phyloP scores from a whole-genome alignment of 2,113 vertebrate genomes.

The Spheniscus mendiculus region DNA sequence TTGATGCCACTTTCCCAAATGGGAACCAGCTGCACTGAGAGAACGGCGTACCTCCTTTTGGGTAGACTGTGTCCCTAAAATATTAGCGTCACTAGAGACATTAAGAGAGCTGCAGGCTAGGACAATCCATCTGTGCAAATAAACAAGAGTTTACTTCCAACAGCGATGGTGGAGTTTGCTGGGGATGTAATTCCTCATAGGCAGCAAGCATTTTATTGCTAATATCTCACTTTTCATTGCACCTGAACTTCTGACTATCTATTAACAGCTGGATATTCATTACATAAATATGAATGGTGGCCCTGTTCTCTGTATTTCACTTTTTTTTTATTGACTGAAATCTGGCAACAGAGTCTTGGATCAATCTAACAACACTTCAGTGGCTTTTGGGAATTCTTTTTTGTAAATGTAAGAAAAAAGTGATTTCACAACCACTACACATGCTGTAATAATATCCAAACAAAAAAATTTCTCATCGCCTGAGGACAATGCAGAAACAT shows the following conservation, averaged over 20 bases:
- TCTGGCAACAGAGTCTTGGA: neutral
- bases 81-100: neutral
- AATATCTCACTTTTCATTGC: neutral
- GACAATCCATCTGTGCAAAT: neutral
- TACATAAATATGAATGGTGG: neutral
- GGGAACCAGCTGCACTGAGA: neutral
- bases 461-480: neutral
- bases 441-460: neutral
- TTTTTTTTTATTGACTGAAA: neutral
- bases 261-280: neutral
- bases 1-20: neutral
- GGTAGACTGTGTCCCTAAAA: neutral
- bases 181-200: neutral
- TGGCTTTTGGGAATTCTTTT: neutral
- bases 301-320: slow-evolving; percentile 2
- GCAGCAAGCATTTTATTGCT: neutral
- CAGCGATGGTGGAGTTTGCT: neutral
- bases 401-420: neutral
- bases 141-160: neutral
- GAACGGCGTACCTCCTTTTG: fast-evolving
- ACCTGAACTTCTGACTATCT: neutral
- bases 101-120: neutral
- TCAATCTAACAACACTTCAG: neutral
- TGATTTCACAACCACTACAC: neutral
- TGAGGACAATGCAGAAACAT: neutral